Conservation (phyloP, 2,888 invertebrate genomes). For the Parnassius apollo region DNA sequence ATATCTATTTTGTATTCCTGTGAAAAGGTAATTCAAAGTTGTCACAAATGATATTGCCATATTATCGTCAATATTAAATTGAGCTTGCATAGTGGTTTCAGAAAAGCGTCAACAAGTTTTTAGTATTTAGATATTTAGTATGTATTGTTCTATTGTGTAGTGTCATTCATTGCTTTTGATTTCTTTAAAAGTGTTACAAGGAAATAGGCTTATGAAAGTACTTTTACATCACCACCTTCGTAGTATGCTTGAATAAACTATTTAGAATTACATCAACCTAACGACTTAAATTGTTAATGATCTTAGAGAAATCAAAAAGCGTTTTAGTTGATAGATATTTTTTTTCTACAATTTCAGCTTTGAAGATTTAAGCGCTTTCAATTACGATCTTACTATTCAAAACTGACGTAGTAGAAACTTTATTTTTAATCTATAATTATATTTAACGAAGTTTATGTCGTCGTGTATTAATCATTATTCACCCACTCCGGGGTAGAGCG, state of each 20-base stretch:
- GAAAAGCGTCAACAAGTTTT: constrained; percentile 45
- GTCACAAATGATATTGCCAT: constrained; percentile 29
- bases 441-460: constrained; percentile 60
- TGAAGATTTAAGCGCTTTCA: constrained; percentile 42
- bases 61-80: constrained; percentile 33
- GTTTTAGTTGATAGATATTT: constrained; percentile 35
- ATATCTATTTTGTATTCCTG: too few relatives aligned
- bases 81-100: constrained; percentile 37
- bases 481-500: constrained; percentile 70
- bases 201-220: constrained; percentile 11
- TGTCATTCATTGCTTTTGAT: constrained; percentile 32
- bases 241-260: constrained; percentile 16
- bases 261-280: constrained; percentile 12
- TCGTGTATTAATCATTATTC: constrained; percentile 61
- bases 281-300: constrained; percentile 6
- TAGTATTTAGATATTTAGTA: constrained; percentile 44
- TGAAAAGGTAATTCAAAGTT: background rate
- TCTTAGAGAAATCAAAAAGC: constrained; percentile 37
- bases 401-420: constrained; percentile 54
- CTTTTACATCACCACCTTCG: constrained; percentile 11
- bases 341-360: constrained; percentile 63
- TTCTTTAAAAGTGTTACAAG: constrained; percentile 26
- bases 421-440: constrained; percentile 53
- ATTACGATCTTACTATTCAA: constrained; percentile 39
- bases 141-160: constrained; percentile 33